A percentile compares a stretch with the other conserved stretches of the same genome.
Conservation (phyloP, 2,888 invertebrate genomes). For the Acrobasis suavella region DNA sequence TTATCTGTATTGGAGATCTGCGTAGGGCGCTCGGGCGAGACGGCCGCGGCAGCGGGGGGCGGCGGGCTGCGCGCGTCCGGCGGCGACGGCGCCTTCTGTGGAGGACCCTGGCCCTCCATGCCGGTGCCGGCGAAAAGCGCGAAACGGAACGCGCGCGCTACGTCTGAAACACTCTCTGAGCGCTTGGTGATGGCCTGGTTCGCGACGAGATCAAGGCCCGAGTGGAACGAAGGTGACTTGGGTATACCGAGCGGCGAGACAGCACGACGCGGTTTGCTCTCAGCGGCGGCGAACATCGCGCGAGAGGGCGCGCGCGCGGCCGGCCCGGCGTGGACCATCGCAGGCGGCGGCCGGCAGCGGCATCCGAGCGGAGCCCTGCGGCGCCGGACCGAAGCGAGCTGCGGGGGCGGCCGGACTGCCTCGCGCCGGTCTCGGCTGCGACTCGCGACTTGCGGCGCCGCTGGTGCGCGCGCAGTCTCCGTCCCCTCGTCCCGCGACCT, state of each 20-base stretch:
- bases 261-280: conserved; percentile 77
- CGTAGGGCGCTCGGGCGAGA: conserved; percentile 58
- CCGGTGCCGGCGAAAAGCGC: conserved; percentile 65
- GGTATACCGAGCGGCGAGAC: conserved; percentile 88
- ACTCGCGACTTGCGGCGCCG: conserved; percentile 37
- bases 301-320: conserved; percentile 79
- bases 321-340: conserved; percentile 82
- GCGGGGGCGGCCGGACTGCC: conserved; percentile 75
- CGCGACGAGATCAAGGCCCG: conserved; percentile 91
- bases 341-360: conserved; percentile 81
- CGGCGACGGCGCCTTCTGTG: conserved; percentile 70
- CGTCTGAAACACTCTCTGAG: conserved; percentile 74
- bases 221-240: conserved; percentile 94
- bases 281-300: conserved; percentile 80
- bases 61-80: conserved; percentile 71
- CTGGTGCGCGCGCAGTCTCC: conserved; percentile 47
- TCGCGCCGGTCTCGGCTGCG: conserved; percentile 47
- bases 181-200: conserved; percentile 79
- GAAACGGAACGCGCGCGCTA: conserved; percentile 77
- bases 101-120: conserved; percentile 68
- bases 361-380: conserved; percentile 78
- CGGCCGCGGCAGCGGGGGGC: conserved; percentile 52
- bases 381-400: conserved; percentile 75
- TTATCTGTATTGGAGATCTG: conserved; percentile 61
- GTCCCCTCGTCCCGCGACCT: conserved; percentile 33